Evolutionary conservation across 2,797 vertebrate species (phyloP).

Genomic region (Carcharodon carcharias): DNA sequence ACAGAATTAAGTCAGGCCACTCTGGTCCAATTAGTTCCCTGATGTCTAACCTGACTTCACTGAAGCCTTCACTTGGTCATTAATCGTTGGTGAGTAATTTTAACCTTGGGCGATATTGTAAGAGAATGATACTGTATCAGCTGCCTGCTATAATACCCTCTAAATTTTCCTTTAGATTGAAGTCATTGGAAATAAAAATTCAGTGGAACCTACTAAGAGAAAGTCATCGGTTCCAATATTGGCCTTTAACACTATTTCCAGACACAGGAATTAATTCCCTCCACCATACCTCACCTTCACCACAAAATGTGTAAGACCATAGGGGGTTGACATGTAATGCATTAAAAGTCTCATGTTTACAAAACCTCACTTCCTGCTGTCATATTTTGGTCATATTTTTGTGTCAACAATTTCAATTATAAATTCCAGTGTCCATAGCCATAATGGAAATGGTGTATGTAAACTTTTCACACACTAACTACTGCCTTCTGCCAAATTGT

Average conservation of each 20-base stretch:
- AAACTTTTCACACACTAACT: neutral
- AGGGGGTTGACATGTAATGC: neutral
- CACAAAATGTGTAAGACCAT: no score
- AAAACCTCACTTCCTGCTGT: neutral
- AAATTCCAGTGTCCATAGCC: neutral
- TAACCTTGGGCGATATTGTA: neutral
- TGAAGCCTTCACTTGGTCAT: neutral
- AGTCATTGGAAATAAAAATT: neutral
- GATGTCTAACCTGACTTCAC: neutral
- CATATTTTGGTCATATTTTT: neutral
- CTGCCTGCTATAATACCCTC: neutral
- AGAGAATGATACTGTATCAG: neutral
- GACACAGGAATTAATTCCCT: neutral
- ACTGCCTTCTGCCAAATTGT: neutral
- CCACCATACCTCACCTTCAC: no score
- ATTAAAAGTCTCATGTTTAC: neutral
- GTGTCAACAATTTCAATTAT: neutral
- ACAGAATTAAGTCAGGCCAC: neutral
- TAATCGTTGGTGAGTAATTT: neutral
- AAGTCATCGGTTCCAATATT: neutral
- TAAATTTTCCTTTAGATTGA: neutral
- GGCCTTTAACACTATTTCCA: neutral
- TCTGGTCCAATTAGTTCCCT: neutral
- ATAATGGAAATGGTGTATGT: neutral
- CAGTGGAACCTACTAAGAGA: neutral